Evolutionary conservation across 2,113 vertebrate genomes (phyloP), one percentile per base, ranked within the genome.

Genomic region (Myotis brandtii): DNA sequence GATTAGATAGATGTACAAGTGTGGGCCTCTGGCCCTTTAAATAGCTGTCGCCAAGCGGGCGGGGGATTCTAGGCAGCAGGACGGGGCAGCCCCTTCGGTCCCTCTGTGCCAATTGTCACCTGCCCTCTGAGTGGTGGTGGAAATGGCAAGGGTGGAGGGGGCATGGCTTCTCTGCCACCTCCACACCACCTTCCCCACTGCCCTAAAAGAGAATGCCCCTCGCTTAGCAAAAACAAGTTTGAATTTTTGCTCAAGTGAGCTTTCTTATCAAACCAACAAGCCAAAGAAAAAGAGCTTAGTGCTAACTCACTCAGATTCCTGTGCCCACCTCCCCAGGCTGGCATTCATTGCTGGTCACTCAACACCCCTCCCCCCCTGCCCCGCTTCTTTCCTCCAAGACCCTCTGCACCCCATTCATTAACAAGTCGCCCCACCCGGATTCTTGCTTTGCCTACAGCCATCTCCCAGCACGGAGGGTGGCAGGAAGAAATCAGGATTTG

Each of bases 181-280:
- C 48, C 25, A 11, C 2, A 21, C 11, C 27, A 0, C 0, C 23
- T 40, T 27, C 62, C 70, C 66, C 21, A 0, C 20, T 4, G 43
- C 73, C 76, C 62, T 50, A 23, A 48, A 34, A 21, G 30, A 27
- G 30, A 85, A 40, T 25, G 43, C 48, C 14, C 59, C 64, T 16
- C 82, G 34, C 32, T 88, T 21, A 27, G 27, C 62, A 75, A 86
- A 93, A 84, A 50, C 43, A 72, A 37, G 34, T 48, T 43, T 66
- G 50, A 37, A 37, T 43, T 43, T 80, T 46, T 72, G 86, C 84
- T 92, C 40, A n/a, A 52, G 27, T 10, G 25, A 95, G 54, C 12
- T 73, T 66, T 79, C 46, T 72, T 66, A 20, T 21, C n/a, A 89
- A 85, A 37, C 64, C 54, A 86, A 34, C 66, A 52, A 86, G 40